phyloP scores from a whole-genome alignment of 2,888 invertebrate species.

The Erynnis tages region DNA sequence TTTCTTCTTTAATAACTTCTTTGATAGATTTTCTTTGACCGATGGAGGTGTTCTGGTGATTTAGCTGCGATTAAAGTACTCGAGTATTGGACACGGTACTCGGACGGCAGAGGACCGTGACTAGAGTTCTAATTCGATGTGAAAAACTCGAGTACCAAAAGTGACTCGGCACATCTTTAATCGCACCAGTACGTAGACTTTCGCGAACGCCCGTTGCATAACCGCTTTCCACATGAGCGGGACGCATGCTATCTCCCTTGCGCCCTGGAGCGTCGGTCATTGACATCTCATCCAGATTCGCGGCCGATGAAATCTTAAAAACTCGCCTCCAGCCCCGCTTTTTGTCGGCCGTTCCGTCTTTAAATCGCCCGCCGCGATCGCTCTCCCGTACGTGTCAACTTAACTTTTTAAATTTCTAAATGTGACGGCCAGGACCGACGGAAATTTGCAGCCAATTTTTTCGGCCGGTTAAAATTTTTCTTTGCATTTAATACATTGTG shows the following conservation, averaged over 20 bases:
- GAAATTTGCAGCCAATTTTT: conserved; percentile 1
- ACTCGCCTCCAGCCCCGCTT: conserved; percentile 26
- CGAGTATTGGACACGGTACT: too few species aligned
- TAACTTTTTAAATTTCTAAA: conserved; percentile 7
- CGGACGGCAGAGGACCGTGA: too few species aligned
- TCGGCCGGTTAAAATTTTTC: too few species aligned
- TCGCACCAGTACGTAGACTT: conserved; percentile 56
- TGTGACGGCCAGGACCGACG: not conserved
- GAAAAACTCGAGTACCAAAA: too few species aligned
- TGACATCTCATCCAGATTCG: conserved; percentile 47
- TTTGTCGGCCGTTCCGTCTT: conserved; percentile 27
- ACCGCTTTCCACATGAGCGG: conserved; percentile 76
- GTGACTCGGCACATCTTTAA: too few species aligned
- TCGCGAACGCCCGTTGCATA: conserved; percentile 73
- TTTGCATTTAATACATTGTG: too few species aligned
- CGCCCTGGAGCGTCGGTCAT: conserved; percentile 70
- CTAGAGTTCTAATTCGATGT: too few species aligned
- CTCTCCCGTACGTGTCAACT: not conserved
- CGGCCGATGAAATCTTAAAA: conserved; percentile 29
- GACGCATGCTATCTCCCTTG: conserved; percentile 60
- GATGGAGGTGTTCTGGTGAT: too few species aligned
- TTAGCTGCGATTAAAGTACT: too few species aligned
- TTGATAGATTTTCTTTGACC: too few species aligned
- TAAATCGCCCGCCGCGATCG: conserved; percentile 6
- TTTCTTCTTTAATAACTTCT: too few species aligned